Conservation (phyloP, 2,888 invertebrate species). For the Clivina fossor region DNA sequence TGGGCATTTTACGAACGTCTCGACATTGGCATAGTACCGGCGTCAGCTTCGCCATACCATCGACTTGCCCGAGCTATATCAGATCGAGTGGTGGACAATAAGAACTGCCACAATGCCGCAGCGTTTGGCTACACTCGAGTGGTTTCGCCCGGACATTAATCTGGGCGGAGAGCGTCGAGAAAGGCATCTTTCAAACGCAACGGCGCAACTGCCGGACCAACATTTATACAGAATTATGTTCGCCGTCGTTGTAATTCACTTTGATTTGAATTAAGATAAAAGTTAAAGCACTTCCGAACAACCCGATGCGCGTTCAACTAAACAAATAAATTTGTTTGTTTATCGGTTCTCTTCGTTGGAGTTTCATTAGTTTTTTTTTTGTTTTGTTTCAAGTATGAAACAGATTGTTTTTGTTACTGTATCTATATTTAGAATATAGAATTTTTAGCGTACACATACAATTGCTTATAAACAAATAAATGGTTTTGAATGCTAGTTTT, state of each 20-base stretch:
- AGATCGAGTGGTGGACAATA: constrained; percentile 15
- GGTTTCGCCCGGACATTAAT: constrained; percentile 24
- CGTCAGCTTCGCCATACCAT: neutral
- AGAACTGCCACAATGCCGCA: constrained; percentile 2
- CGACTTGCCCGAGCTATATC: neutral
- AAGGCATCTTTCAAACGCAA: constrained; percentile 17
- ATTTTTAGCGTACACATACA: too few species aligned
- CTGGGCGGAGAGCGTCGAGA: constrained; percentile 8
- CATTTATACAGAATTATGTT: constrained; percentile 34
- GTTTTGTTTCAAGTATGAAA: too few species aligned
- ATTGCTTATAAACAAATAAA: too few species aligned
- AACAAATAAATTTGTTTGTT: constrained; percentile 26
- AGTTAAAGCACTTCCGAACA: constrained; percentile 22
- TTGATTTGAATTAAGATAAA: constrained; percentile 35
- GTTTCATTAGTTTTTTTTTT: too few species aligned
- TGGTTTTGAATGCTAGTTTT: too few species aligned
- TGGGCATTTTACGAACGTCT: too few species aligned
- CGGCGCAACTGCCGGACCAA: constrained; percentile 8
- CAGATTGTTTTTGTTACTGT: too few species aligned
- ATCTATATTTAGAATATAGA: too few species aligned
- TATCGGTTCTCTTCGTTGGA: too few species aligned
- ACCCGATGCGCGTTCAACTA: constrained; percentile 11
- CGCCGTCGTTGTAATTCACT: constrained; percentile 25
- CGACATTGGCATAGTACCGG: too few species aligned
- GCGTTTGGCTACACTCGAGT: constrained; percentile 12